phyloP scores from a whole-genome alignment of 2,113 vertebrate genomes.

The Tachysurus fulvidraco region DNA sequence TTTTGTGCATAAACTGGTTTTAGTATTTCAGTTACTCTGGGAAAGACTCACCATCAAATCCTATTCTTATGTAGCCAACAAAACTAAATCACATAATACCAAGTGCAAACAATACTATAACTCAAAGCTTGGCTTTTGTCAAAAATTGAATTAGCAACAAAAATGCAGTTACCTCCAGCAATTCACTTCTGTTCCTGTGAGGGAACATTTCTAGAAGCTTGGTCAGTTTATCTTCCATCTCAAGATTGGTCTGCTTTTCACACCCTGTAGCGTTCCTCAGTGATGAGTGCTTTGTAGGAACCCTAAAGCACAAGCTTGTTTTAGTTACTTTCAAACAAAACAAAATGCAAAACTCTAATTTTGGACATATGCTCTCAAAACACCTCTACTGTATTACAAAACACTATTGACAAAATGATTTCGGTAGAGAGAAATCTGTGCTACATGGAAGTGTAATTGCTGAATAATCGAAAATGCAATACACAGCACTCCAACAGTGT shows the following conservation, averaged over 20 bases:
- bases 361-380: not conserved
- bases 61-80: not conserved
- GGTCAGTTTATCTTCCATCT: conserved; percentile 72
- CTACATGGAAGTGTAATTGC: not conserved
- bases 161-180: conserved; percentile 75
- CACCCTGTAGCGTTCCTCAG: not conserved
- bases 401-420: not conserved
- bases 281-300: conserved; percentile 3
- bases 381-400: not conserved
- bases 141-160: not conserved
- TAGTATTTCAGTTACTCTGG: not conserved
- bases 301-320: conserved; percentile 43
- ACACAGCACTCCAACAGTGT: not conserved
- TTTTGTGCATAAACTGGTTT: not conserved
- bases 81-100: not conserved
- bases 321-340: not conserved
- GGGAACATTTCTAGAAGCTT: conserved; percentile 82
- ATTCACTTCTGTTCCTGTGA: conserved; percentile 72
- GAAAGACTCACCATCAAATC: not conserved
- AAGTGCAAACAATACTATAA: not conserved
- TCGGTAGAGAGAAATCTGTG: not conserved
- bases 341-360: not conserved
- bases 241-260: conserved; percentile 55
- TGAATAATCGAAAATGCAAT: not conserved
- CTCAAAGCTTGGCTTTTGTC: not conserved